These are phyloP conservation scores for Phaethon lepturus DNA, from an alignment of 2,113 vertebrate genomes.

Conservation along the genomic window DNA sequence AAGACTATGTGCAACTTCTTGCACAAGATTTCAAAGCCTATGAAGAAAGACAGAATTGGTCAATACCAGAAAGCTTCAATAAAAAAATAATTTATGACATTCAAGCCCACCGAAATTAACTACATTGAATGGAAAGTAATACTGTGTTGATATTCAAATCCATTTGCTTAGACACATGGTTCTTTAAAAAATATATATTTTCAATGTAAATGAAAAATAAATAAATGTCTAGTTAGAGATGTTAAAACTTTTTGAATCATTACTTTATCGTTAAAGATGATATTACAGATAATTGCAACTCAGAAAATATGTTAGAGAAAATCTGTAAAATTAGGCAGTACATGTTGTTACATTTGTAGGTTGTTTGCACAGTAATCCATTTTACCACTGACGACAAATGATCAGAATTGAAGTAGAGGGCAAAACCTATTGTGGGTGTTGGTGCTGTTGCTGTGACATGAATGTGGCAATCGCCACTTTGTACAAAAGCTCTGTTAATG, in stretches of 20 bases:
- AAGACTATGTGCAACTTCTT: neutral
- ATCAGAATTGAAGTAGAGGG: neutral
- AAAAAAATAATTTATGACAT: neutral
- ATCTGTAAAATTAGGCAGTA: neutral
- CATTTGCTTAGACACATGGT: neutral
- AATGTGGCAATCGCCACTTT: rapidly evolving
- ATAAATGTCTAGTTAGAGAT: neutral
- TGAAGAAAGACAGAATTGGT: neutral
- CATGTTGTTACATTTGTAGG: neutral
- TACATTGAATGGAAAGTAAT: neutral
- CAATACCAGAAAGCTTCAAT: neutral
- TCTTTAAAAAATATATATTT: neutral
- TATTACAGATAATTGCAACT: neutral
- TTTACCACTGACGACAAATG: neutral
- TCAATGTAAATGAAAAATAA: neutral
- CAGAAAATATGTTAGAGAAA: neutral
- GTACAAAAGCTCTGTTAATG: rapidly evolving
- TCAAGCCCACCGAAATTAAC: neutral
- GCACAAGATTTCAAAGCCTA: neutral
- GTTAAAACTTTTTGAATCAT: neutral
- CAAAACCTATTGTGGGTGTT: neutral
- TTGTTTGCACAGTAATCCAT: neutral
- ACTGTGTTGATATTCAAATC: neutral
- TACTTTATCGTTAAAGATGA: neutral
- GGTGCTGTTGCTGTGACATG: neutral